A percentile compares a stretch with the other conserved stretches of the same genome.
phyloP scores from a whole-genome alignment of 2,113 vertebrate species.

The Neotoma lepida region DNA sequence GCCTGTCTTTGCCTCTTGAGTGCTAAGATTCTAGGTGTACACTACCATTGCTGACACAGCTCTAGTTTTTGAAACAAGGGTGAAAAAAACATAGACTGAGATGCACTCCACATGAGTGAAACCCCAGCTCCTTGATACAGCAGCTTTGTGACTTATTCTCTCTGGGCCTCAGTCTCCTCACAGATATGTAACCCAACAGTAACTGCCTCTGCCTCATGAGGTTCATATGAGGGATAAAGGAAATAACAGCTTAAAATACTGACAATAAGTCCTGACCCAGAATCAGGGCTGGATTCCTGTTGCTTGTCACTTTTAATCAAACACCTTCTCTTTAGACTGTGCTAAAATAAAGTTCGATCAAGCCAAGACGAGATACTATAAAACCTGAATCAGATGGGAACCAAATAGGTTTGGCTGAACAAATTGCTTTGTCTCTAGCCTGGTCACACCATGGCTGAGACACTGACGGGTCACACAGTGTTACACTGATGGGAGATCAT shows the following conservation, averaged over 20 bases:
- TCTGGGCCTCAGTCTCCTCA: neutral
- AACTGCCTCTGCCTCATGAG: neutral
- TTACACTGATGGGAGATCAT: slow-evolving; percentile 43
- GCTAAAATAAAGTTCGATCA: slow-evolving; percentile 2
- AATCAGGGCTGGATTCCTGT: neutral
- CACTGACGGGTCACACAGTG: slow-evolving; percentile 61
- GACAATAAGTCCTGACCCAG: neutral
- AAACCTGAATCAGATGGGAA: slow-evolving; percentile 34
- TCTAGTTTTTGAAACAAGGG: neutral
- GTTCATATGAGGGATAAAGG: neutral
- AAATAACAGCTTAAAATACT: neutral
- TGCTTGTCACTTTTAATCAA: neutral
- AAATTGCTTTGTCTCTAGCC: slow-evolving; percentile 67
- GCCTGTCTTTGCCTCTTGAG: neutral
- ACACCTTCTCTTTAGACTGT: neutral
- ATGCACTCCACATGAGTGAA: neutral
- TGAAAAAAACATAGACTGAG: neutral
- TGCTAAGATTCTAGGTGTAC: neutral
- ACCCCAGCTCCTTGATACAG: neutral
- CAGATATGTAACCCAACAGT: neutral
- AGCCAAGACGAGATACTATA: neutral
- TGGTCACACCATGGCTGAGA: slow-evolving; percentile 62
- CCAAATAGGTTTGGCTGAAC: slow-evolving; percentile 51
- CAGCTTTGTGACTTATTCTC: neutral
- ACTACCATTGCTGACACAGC: neutral